Percentiles rank a stretch among this genome's conserved stretches.
These are phyloP conservation scores for Autographa gamma DNA, from an alignment of 2,888 invertebrate genomes.

Conservation along the genomic window DNA sequence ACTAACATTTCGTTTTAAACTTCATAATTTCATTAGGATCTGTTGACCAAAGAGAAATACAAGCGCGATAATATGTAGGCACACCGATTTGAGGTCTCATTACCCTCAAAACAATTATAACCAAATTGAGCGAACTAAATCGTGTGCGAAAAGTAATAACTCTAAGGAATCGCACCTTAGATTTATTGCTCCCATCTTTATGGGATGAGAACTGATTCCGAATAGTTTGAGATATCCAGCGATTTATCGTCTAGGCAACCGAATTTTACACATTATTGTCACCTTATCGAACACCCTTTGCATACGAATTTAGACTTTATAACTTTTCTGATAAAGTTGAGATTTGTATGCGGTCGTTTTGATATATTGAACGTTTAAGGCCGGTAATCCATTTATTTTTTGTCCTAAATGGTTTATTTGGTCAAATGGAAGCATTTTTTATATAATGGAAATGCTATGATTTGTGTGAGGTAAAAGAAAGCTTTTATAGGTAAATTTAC, in stretches of 20 bases:
- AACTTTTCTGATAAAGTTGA: fast-evolving
- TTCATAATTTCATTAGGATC: too few species aligned
- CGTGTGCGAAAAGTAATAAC: constrained; percentile 58
- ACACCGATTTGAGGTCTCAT: constrained; percentile 1
- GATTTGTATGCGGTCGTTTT: constrained; percentile 1
- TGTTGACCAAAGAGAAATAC: neutral
- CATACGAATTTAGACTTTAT: constrained; percentile 35
- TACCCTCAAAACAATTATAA: constrained; percentile 10
- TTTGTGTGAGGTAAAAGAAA: neutral
- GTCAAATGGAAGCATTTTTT: constrained; percentile 19
- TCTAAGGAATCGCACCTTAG: constrained; percentile 62
- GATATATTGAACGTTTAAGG: constrained; percentile 20
- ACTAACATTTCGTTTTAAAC: too few species aligned
- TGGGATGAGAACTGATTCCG: constrained; percentile 73
- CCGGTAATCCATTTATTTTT: constrained; percentile 41
- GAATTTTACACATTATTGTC: constrained; percentile 62
- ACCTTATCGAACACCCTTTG: constrained; percentile 25
- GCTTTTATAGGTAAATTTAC: too few species aligned
- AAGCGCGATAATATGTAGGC: neutral
- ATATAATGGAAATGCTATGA: neutral
- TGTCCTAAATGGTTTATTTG: constrained; percentile 36
- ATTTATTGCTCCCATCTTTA: constrained; percentile 68
- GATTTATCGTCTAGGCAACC: constrained; percentile 71
- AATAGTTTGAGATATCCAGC: constrained; percentile 77
- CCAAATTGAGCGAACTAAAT: constrained; percentile 46